A percentile compares a stretch with the other conserved stretches of the same genome.
Evolutionary conservation across 2,888 invertebrate species (phyloP).

Genomic region (Mayetiola destructor): DNA sequence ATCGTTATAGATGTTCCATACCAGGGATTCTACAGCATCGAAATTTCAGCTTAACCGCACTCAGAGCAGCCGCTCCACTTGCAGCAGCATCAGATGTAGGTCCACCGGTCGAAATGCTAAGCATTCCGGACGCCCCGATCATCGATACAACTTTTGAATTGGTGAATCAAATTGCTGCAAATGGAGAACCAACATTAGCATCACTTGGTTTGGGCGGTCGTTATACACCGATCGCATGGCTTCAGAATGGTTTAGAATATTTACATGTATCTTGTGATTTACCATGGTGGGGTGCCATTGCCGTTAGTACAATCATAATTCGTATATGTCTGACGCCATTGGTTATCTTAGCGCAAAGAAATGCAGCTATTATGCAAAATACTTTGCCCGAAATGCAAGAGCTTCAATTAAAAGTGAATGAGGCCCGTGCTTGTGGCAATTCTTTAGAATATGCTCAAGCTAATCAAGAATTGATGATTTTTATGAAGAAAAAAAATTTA

Average conservation of each 20-base stretch:
- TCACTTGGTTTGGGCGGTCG: slow-evolving; percentile 71
- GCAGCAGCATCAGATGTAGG: too few relatives aligned
- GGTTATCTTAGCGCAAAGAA: slow-evolving; percentile 66
- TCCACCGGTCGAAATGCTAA: too few relatives aligned
- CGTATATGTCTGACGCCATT: slow-evolving; percentile 70
- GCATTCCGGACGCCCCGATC: too few relatives aligned
- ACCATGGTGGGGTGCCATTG: slow-evolving; percentile 70
- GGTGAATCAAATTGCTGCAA: too few relatives aligned
- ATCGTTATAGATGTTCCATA: too few relatives aligned
- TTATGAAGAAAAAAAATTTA: slow-evolving; percentile 68
- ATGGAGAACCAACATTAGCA: slow-evolving; percentile 62
- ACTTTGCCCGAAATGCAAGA: slow-evolving; percentile 72
- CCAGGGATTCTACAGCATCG: too few relatives aligned
- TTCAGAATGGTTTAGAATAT: slow-evolving; percentile 68
- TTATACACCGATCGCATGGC: slow-evolving; percentile 68
- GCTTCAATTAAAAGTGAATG: slow-evolving; percentile 69
- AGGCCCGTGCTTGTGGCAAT: slow-evolving; percentile 75
- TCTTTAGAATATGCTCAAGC: slow-evolving; percentile 58
- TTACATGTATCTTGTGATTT: slow-evolving; percentile 65
- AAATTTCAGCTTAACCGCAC: too few relatives aligned
- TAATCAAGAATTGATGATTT: slow-evolving; percentile 61
- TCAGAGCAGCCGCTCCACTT: too few relatives aligned
- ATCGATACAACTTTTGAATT: too few relatives aligned
- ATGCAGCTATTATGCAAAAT: slow-evolving; percentile 67
- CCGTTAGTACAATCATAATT: slow-evolving; percentile 62